A percentile compares a stretch with the other conserved stretches of the same genome.
These are phyloP conservation scores for Hydroisotoma schaefferi DNA, from an alignment of 2,888 invertebrate species.

Conservation along the genomic window DNA sequence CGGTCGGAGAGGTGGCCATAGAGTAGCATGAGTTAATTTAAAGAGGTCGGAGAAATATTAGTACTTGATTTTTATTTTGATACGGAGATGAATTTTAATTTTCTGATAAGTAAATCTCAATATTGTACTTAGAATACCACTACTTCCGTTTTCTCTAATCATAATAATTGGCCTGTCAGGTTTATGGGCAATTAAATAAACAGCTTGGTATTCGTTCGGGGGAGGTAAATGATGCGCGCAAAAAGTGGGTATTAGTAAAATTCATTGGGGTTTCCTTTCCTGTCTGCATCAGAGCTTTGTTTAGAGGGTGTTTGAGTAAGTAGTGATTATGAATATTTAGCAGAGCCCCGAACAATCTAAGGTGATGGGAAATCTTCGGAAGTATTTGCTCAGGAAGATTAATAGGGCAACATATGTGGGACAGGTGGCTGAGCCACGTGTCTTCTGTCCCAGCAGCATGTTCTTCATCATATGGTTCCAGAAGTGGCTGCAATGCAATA, in stretches of 20 bases:
- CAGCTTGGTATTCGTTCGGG: too few relatives aligned
- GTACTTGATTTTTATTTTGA: not conserved
- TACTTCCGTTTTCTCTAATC: not conserved
- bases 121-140: not conserved
- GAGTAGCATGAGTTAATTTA: not conserved
- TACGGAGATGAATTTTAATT: conserved; percentile 11
- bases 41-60: not conserved
- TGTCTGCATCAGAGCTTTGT: conserved; percentile 2
- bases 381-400: conserved; percentile 13
- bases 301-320: conserved; percentile 3
- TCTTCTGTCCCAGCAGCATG: conserved; percentile 35
- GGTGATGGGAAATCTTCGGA: conserved; percentile 1
- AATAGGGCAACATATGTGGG: conserved; percentile 46
- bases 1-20: conserved; percentile 29
- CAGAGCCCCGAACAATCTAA: conserved; percentile 1
- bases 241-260: not conserved
- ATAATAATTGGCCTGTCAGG: conserved; percentile 2
- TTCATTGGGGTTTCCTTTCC: not conserved
- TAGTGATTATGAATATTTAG: conserved; percentile 1
- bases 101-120: conserved; percentile 3
- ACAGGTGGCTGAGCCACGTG: conserved; percentile 49
- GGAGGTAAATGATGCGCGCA: too few relatives aligned
- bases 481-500: too few relatives aligned
- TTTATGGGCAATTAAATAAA: not conserved
- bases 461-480: conserved; percentile 10